Evolutionary conservation across 2,888 invertebrate genomes (phyloP), one percentile per base, ranked within the genome.

Genomic region (Teleiodes luculella): DNA sequence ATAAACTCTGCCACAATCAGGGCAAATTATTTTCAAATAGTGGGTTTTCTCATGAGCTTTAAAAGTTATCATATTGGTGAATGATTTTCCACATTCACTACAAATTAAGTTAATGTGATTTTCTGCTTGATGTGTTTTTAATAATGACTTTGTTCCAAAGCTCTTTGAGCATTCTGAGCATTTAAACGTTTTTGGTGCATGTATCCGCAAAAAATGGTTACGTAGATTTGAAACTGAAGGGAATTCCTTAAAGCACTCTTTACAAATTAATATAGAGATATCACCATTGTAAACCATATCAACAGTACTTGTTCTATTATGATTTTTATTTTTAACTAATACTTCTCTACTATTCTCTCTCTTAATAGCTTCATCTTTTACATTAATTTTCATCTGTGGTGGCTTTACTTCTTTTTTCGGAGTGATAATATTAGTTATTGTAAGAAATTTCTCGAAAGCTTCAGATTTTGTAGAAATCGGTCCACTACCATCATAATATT

Each of bases 1-100:
- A 51, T 86, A 86, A 0, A 72, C 67, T 52, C 86, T 64, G 0
- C 86, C 86, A 58, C 86, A 86, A 35, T 79, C 71, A 3, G 74
- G 72, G 36, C 86, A 87, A 0, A 86, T 70, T 1, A 83, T 56
- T 39, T 62, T 69, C 16, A 74, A 54, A 56, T 74, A 63, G 54
- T 85, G 86, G 0, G 69, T 64, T 7, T 70, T 59, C 67, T 83
- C 79, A 61, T 86, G 86, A 61, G 72, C 70, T 68, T 72, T 76
- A 3, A 84, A 59, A 11, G 78, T 69, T 7, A 74, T 67, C n/a
- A 68, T 70, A 46, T 75, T 81, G 28, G 68, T 66, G 43, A 78
- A 86, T 10, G 65, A 68, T 57, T 80, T 83, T 0, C 84, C 86
- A 59, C 86, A 86, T 56, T 81, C 75, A 20, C 63, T 73, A 47